A percentile compares a stretch with the other conserved stretches of the same genome.
phyloP scores from a whole-genome alignment of 2,888 invertebrate genomes.

The Halocaridina rubra region DNA sequence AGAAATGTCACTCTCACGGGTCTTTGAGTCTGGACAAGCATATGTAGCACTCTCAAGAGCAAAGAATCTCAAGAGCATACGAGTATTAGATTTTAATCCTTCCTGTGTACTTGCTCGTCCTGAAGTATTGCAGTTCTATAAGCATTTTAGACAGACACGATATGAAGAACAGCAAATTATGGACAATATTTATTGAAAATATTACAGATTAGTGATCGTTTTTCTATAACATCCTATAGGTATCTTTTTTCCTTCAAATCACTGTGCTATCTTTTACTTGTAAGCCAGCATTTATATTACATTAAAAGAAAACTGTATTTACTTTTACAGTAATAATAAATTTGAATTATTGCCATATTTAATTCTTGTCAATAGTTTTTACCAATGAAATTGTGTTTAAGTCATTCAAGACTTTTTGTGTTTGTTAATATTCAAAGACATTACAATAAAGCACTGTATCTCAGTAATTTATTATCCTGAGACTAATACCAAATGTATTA shows the following conservation, averaged over 20 bases:
- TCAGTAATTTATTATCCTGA: too few relatives aligned
- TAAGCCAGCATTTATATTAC: background rate
- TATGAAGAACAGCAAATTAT: background rate
- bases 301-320: background rate
- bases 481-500: too few relatives aligned
- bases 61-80: constrained; percentile 84
- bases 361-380: too few relatives aligned
- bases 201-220: background rate
- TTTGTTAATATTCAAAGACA: too few relatives aligned
- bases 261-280: background rate
- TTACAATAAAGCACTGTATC: too few relatives aligned
- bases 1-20: constrained; percentile 89
- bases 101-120: constrained; percentile 90
- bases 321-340: background rate
- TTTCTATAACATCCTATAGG: background rate
- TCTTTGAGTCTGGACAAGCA: constrained; percentile 96
- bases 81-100: constrained; percentile 87
- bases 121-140: constrained; percentile 84
- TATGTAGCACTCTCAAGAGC: constrained; percentile 95
- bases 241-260: background rate
- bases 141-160: constrained; percentile 38
- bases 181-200: background rate
- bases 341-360: background rate
- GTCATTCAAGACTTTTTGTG: too few relatives aligned
- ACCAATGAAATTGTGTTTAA: too few relatives aligned